phyloP scores from a whole-genome alignment of 2,888 invertebrate genomes.

The Stenoptilia bipunctidactyla region DNA sequence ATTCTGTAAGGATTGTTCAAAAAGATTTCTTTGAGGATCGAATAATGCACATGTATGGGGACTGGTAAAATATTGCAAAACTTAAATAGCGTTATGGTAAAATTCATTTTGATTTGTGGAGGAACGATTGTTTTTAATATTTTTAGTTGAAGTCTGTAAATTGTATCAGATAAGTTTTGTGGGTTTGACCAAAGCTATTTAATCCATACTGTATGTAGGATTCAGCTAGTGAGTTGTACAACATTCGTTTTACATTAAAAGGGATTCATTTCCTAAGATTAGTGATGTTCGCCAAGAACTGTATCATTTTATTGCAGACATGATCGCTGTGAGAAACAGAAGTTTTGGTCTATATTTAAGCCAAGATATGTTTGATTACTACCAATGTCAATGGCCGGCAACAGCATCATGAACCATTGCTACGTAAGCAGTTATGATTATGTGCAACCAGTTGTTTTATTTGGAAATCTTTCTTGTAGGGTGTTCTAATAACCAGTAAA shows the following conservation, averaged over 20 bases:
- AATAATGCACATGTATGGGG: background rate
- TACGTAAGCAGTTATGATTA: conserved; percentile 7
- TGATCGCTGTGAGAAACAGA: background rate
- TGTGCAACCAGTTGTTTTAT: conserved; percentile 6
- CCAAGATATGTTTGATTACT: background rate
- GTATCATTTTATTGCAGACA: conserved; percentile 1
- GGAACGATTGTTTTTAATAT: conserved; percentile 1
- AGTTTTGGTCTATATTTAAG: background rate
- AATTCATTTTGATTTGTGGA: background rate
- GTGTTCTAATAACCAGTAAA: conserved; percentile 10
- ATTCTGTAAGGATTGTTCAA: background rate
- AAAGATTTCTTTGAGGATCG: background rate
- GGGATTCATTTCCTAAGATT: background rate
- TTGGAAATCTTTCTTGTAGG: background rate
- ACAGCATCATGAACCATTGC: background rate
- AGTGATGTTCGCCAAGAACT: conserved; percentile 1
- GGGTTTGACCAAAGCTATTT: background rate
- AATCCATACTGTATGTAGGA: conserved; percentile 2
- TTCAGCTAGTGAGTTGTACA: conserved; percentile 2
- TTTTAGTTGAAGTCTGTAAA: background rate
- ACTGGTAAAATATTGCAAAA: background rate
- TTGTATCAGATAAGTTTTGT: background rate
- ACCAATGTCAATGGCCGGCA: background rate
- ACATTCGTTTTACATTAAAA: conserved; percentile 1
- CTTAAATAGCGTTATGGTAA: background rate